Percentiles rank a stretch among this genome's conserved stretches.
Evolutionary conservation across 1,140 invertebrate genomes (phyloP).

Genomic region (Epicauta chinensis): DNA sequence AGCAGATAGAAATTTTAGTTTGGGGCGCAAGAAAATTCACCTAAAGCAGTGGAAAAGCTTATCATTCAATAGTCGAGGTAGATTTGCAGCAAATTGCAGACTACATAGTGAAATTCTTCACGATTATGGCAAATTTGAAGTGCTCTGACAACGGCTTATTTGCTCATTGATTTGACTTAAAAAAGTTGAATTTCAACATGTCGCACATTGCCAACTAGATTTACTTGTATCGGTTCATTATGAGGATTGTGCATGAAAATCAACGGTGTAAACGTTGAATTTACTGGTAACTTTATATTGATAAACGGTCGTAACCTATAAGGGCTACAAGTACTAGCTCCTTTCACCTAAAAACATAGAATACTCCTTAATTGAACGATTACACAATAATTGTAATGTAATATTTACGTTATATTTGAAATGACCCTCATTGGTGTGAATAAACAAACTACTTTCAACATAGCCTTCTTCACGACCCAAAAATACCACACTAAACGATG

Average conservation of each 20-base stretch:
- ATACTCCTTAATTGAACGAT: slow-evolving; percentile 17
- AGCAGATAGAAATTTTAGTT: too few species aligned
- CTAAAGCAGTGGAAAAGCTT: too few species aligned
- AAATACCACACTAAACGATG: slow-evolving; percentile 93
- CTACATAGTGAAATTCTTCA: too few species aligned
- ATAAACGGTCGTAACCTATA: slow-evolving; percentile 85
- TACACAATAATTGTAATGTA: slow-evolving; percentile 1
- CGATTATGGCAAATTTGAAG: too few species aligned
- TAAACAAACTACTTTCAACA: slow-evolving; percentile 81
- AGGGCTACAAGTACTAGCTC: slow-evolving; percentile 76
- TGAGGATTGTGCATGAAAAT: slow-evolving; percentile 95
- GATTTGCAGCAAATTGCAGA: too few species aligned
- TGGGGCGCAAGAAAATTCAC: too few species aligned
- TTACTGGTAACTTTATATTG: slow-evolving; percentile 83
- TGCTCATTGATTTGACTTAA: too few species aligned
- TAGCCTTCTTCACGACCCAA: slow-evolving; percentile 84
- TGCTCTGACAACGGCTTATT: too few species aligned
- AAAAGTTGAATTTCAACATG: too few species aligned
- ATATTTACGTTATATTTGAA: slow-evolving; percentile 67
- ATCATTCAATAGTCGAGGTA: too few species aligned
- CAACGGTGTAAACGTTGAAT: slow-evolving; percentile 83
- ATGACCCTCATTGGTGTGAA: slow-evolving; percentile 88
- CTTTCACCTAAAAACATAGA: slow-evolving; percentile 63
- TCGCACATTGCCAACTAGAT: too few species aligned
- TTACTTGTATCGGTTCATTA: slow-evolving; percentile 75